Evolutionary conservation across 2,888 invertebrate genomes (phyloP).

Genomic region (Heliconius aoede): DNA sequence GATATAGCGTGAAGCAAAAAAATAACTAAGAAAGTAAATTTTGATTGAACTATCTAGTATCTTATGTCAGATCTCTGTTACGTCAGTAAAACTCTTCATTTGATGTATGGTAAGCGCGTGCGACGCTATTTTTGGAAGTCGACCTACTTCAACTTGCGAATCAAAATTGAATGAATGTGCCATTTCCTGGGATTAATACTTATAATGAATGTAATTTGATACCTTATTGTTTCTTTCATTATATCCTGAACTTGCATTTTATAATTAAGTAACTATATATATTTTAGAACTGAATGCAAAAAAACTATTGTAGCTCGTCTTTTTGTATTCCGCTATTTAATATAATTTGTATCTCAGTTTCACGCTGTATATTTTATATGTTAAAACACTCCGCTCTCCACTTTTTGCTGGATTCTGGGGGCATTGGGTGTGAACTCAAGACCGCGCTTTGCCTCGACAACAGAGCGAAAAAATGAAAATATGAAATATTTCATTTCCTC

Average conservation of each 20-base stretch:
- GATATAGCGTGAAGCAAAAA: too few species aligned
- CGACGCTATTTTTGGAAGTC: conserved; percentile 43
- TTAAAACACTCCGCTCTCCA: too few species aligned
- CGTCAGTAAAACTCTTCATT: conserved; percentile 29
- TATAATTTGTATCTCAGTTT: too few species aligned
- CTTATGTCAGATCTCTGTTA: conserved; percentile 13
- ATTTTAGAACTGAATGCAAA: neutral
- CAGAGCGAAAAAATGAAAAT: too few species aligned
- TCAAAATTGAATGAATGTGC: conserved; percentile 42
- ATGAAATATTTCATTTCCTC: too few species aligned
- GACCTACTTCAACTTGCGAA: conserved; percentile 46
- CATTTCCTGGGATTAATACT: conserved; percentile 41
- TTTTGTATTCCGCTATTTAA: too few species aligned
- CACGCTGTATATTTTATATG: too few species aligned
- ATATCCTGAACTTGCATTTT: neutral
- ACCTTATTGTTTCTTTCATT: conserved; percentile 9
- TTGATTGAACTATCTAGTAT: conserved; percentile 1
- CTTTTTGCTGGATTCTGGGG: too few species aligned
- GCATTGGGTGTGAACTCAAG: too few species aligned
- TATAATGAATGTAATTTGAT: conserved; percentile 27
- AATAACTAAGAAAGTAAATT: neutral
- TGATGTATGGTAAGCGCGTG: conserved; percentile 44
- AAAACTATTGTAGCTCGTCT: neutral
- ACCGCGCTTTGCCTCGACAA: too few species aligned
- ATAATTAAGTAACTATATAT: neutral